A percentile compares a stretch with the other conserved stretches of the same genome.
Evolutionary conservation across 2,888 invertebrate species (phyloP).

Genomic region (Nephrocerus scutellatus): DNA sequence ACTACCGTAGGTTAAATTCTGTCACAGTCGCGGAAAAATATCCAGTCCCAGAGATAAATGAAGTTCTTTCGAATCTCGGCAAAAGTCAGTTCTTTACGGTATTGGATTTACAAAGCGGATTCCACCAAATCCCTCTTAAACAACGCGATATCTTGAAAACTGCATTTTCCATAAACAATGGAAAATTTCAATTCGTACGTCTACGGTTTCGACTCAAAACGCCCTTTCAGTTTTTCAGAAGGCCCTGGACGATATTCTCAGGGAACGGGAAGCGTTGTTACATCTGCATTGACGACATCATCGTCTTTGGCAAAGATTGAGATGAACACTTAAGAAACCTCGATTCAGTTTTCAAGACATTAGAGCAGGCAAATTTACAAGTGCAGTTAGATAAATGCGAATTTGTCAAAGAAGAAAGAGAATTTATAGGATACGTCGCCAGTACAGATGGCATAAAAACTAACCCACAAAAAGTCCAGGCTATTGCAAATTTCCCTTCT

Average conservation of each 20-base stretch:
- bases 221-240: slow-evolving; percentile 12
- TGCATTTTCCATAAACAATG: slow-evolving; percentile 7
- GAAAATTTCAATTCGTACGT: slow-evolving; percentile 11
- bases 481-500: slow-evolving; percentile 14
- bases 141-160: slow-evolving; percentile 5
- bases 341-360: slow-evolving; percentile 2
- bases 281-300: slow-evolving; percentile 14
- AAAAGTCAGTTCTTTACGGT: too few relatives aligned
- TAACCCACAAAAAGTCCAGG: slow-evolving; percentile 14
- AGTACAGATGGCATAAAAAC: slow-evolving; percentile 17
- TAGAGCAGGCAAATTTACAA: slow-evolving; percentile 6
- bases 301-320: slow-evolving; percentile 6
- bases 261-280: slow-evolving; percentile 12
- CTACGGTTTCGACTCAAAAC: slow-evolving; percentile 13
- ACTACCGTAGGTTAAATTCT: too few relatives aligned
- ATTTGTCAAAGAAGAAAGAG: slow-evolving; percentile 15
- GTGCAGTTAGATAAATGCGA: slow-evolving; percentile 10
- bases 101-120: too few relatives aligned
- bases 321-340: background rate
- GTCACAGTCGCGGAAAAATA: too few relatives aligned
- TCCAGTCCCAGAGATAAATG: too few relatives aligned
- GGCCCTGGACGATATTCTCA: slow-evolving; percentile 4
- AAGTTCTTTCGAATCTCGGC: too few relatives aligned
- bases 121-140: slow-evolving; percentile 14
- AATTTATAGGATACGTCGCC: slow-evolving; percentile 18